phyloP scores from a whole-genome alignment of 2,113 vertebrate genomes.

The Halichoerus grypus region DNA sequence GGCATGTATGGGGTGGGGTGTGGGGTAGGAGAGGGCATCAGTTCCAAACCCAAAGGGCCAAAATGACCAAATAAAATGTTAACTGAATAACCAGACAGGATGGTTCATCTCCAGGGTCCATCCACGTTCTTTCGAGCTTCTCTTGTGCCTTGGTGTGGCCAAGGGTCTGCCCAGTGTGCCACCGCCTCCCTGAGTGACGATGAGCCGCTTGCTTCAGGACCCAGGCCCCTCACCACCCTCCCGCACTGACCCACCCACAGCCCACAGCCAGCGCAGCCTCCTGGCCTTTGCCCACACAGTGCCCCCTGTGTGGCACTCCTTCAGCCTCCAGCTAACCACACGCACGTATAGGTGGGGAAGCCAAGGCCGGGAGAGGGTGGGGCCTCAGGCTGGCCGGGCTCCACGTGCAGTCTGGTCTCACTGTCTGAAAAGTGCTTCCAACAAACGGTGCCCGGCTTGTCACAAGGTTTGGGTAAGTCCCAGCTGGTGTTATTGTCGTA shows the following conservation, averaged over 20 bases:
- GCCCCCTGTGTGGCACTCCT: neutral
- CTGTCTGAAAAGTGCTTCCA: neutral
- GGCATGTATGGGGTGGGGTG: rapidly evolving
- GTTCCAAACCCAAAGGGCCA: neutral
- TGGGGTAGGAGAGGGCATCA: rapidly evolving
- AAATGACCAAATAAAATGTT: neutral
- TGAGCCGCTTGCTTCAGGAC: neutral
- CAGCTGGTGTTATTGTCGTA: rapidly evolving
- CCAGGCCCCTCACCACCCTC: neutral
- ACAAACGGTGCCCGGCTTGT: rapidly evolving
- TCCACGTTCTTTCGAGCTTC: too few relatives aligned
- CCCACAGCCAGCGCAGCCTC: too few relatives aligned
- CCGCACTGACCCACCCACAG: rapidly evolving
- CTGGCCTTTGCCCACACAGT: neutral
- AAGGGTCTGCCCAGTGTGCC: neutral
- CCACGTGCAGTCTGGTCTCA: rapidly evolving
- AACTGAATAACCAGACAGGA: neutral
- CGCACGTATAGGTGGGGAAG: neutral
- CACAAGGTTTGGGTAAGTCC: neutral
- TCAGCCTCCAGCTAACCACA: neutral
- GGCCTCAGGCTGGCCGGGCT: neutral
- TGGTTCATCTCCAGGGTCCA: neutral
- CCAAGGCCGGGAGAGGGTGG: neutral
- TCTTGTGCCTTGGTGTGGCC: neutral
- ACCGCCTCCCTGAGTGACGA: neutral